Conservation (phyloP, 2,797 vertebrate species). For the Vultur gryphus region DNA sequence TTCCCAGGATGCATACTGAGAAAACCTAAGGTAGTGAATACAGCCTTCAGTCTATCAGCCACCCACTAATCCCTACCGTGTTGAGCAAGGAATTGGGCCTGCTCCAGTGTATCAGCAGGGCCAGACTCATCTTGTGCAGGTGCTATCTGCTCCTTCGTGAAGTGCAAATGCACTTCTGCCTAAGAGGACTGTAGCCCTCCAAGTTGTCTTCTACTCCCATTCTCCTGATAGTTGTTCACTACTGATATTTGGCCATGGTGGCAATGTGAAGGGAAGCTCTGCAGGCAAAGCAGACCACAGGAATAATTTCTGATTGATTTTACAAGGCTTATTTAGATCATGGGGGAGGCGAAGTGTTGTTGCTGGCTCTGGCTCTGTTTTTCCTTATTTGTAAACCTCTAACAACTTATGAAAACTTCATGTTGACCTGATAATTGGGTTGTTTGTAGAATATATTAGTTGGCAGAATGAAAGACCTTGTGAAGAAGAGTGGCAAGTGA, state of each 20-base stretch:
- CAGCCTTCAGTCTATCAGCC: neutral
- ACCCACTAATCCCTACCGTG: neutral
- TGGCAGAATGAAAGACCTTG: neutral
- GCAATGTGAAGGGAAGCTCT: neutral
- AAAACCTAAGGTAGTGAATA: neutral
- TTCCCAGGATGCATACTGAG: neutral
- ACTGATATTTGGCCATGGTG: neutral
- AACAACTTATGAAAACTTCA: neutral
- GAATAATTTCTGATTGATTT: neutral
- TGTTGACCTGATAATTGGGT: neutral
- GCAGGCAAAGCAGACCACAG: neutral
- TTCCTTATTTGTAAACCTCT: neutral
- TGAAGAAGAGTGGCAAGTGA: neutral
- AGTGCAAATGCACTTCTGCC: neutral
- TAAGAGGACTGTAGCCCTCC: neutral
- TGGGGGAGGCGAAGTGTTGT: neutral
- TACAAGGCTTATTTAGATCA: neutral
- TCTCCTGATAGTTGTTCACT: neutral
- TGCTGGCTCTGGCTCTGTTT: neutral
- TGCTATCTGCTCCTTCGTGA: neutral
- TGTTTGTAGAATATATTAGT: neutral
- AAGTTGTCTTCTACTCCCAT: neutral
- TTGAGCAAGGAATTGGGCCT: neutral
- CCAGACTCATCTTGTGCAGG: neutral
- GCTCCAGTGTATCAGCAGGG: neutral